Conservation (phyloP, 2,113 vertebrate genomes). For the Prunella himalayana region DNA sequence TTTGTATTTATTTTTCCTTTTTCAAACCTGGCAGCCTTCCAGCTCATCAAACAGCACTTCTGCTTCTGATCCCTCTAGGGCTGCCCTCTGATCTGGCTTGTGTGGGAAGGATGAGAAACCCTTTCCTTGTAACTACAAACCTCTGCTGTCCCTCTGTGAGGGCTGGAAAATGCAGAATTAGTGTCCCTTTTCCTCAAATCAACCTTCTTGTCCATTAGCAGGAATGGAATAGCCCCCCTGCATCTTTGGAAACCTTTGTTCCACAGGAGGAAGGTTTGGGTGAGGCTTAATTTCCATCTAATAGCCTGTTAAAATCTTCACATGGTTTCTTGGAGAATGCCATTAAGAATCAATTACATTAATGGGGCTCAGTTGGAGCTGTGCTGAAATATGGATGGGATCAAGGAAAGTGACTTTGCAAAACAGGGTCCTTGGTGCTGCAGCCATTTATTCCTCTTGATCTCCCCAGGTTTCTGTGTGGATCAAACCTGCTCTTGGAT, state of each 20-base stretch:
- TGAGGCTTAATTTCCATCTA: conserved; percentile 37
- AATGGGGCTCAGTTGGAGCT: conserved; percentile 53
- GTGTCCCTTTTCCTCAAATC: neutral
- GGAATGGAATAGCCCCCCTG: neutral
- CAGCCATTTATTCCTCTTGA: neutral
- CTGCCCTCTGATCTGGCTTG: neutral
- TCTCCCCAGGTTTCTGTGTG: neutral
- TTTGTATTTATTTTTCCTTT: neutral
- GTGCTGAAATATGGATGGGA: conserved; percentile 22
- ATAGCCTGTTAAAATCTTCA: conserved; percentile 52
- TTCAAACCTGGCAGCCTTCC: neutral
- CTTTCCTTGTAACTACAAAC: neutral
- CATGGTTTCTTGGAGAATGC: conserved; percentile 9
- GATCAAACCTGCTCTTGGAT: neutral
- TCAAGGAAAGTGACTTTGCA: conserved; percentile 44
- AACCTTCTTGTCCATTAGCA: neutral
- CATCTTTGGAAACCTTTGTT: neutral
- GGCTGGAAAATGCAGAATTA: neutral
- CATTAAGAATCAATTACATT: conserved; percentile 67
- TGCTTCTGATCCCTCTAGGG: neutral
- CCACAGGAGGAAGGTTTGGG: neutral
- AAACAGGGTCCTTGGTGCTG: neutral
- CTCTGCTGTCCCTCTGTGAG: neutral
- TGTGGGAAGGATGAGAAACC: neutral
- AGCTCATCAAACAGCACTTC: neutral